Evolutionary conservation across 2,888 invertebrate genomes (phyloP).

Genomic region (Physocephala rufipes): DNA sequence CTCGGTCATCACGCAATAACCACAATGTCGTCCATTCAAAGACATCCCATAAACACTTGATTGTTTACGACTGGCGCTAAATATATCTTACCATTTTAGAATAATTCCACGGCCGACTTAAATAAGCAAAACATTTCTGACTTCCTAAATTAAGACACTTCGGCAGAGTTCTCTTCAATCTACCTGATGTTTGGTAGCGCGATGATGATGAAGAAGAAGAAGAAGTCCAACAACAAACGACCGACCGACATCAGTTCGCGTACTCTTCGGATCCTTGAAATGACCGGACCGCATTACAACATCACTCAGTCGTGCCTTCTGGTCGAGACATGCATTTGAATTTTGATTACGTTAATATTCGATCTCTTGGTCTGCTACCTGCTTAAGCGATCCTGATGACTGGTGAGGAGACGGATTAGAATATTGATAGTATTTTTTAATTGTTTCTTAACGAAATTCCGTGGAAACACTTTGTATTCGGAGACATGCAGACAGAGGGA

Average conservation of each 20-base stretch:
- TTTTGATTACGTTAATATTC: not conserved
- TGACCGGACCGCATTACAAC: not conserved
- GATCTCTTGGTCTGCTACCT: not conserved
- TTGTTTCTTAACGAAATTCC: slow-evolving; percentile 22
- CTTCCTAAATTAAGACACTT: too few species aligned
- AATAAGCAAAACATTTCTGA: too few species aligned
- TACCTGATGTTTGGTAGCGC: not conserved
- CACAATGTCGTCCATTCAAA: not conserved
- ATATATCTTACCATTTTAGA: not conserved
- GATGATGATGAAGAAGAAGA: too few species aligned
- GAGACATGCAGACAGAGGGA: too few species aligned
- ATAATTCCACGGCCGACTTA: not conserved
- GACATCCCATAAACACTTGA: not conserved
- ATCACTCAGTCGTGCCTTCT: not conserved
- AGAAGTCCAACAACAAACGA: too few species aligned
- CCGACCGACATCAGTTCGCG: slow-evolving; percentile 10
- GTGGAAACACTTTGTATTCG: slow-evolving; percentile 19
- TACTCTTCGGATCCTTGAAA: not conserved
- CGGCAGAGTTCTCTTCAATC: too few species aligned
- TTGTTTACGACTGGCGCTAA: slow-evolving; percentile 29
- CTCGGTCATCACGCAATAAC: too few species aligned
- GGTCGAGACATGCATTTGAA: not conserved
- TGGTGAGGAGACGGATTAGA: not conserved
- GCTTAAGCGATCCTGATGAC: not conserved
- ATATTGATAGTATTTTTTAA: slow-evolving; percentile 18